Evolutionary conservation across 2,113 vertebrate genomes (phyloP), one percentile per base, ranked within the genome.

Genomic region (Cebidichthys violaceus): DNA sequence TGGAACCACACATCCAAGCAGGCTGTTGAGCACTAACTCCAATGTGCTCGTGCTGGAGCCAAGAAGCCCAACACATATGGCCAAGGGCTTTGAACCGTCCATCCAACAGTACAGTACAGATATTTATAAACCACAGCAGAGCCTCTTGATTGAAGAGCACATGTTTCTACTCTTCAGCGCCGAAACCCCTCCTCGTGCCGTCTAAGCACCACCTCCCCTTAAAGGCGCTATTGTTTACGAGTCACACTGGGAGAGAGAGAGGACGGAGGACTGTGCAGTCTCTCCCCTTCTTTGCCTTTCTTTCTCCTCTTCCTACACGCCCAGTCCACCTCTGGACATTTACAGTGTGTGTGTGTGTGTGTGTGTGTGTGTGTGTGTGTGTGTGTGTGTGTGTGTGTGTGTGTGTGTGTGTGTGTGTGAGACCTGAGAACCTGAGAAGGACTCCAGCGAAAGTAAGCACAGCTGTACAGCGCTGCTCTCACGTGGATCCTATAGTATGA

Each of bases 41-140:
- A 78, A 65, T 80, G 81, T 86, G 90, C 70, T 77, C 54, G 57
- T 59, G 81, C 75, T 41, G 75, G 75, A 89, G 84, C 84, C 87
- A 81, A 84, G 87, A 69, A 86, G 79, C 83, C 82, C 75, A 76
- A 81, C 88, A 82, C 91, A 91, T 86, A 86, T 90, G 92, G 88
- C 83, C 77, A 0, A 73, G 59, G 88, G 83, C 89, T 93, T 93
- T 91, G 88, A 90, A 89, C 76, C 86, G 79, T 80, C 76, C 84
- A 84, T 85, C 65, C 90, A 81, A 68, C 66, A 29, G 88, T 89
- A 83, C 87, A 85, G 75, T 86, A 74, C 81, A 89, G 93, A 94
- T 94, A 94, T 95, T 94, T 94, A 93, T 93, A 95, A 93, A 94
- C 84, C 88, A 81, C 87, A 92, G 85, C 89, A 74, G 83, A 91